phyloP scores from a whole-genome alignment of 2,797 vertebrate genomes.

The Ctenopoma multispine region DNA sequence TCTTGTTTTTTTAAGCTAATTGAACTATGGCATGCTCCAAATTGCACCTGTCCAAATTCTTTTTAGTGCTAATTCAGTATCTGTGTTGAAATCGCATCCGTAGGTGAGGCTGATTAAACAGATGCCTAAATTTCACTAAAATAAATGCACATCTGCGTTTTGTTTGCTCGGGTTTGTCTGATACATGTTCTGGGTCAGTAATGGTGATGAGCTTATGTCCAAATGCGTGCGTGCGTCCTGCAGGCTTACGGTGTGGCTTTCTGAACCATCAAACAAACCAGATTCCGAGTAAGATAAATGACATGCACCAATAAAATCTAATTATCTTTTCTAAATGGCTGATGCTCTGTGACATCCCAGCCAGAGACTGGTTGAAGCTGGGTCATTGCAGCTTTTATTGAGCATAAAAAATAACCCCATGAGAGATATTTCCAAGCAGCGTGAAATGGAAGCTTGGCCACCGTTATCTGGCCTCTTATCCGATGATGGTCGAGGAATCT shows the following conservation, averaged over 20 bases:
- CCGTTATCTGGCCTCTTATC: constrained; percentile 34
- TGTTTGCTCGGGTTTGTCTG: background rate
- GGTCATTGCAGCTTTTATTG: constrained; percentile 43
- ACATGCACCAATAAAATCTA: constrained; percentile 31
- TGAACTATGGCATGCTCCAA: constrained; percentile 32
- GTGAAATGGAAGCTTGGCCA: constrained; percentile 33
- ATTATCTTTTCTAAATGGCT: constrained; percentile 44
- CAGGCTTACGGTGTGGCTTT: background rate
- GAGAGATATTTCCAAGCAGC: constrained; percentile 46
- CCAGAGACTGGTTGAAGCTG: constrained; percentile 36
- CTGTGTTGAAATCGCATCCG: background rate
- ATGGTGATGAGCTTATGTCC: background rate
- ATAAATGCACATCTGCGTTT: too few species aligned
- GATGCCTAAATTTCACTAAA: background rate
- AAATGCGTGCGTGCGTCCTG: background rate
- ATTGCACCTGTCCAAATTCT: constrained; percentile 23
- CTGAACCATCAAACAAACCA: constrained; percentile 2
- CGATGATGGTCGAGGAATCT: constrained; percentile 43
- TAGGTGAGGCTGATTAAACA: background rate
- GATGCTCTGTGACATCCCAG: constrained; percentile 23
- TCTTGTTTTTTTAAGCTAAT: constrained; percentile 68
- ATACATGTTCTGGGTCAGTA: background rate
- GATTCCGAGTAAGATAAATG: constrained; percentile 33
- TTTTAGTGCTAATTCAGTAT: background rate
- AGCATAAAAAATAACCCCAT: constrained; percentile 22